Conservation (phyloP, 1,140 invertebrate species). For the Lycorma delicatula region DNA sequence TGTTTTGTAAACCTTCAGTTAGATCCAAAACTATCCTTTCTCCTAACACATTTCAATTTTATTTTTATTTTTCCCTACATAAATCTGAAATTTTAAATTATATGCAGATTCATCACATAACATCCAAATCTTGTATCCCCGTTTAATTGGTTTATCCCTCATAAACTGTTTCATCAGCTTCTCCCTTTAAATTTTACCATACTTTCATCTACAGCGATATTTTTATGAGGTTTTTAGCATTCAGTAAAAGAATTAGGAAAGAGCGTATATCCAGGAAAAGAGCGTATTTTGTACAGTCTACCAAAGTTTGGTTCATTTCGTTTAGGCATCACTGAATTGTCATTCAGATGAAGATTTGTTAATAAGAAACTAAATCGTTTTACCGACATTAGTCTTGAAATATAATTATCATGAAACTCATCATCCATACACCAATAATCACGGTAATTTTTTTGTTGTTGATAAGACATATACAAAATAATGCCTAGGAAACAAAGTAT, state of each 20-base stretch:
- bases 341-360: conserved; percentile 6
- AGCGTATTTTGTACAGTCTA: conserved; percentile 23
- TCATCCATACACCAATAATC: too few relatives aligned
- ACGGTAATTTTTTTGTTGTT: too few relatives aligned
- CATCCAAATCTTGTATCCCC: too few relatives aligned
- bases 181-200: conserved; percentile 32
- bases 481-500: too few relatives aligned
- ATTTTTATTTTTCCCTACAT: background rate
- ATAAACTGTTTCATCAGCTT: conserved; percentile 22
- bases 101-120: background rate
- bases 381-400: background rate
- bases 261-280: conserved; percentile 10
- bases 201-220: conserved; percentile 27
- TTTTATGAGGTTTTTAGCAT: background rate
- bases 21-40: background rate
- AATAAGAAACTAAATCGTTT: background rate
- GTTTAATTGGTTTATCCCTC: background rate
- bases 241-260: conserved; percentile 5
- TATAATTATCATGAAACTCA: too few relatives aligned
- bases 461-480: too few relatives aligned
- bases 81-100: background rate
- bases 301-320: conserved; percentile 13
- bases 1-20: background rate
- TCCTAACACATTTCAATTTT: background rate
- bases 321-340: conserved; percentile 11